These are phyloP conservation scores for Acronicta aceris DNA, from an alignment of 2,888 invertebrate species.

Conservation along the genomic window DNA sequence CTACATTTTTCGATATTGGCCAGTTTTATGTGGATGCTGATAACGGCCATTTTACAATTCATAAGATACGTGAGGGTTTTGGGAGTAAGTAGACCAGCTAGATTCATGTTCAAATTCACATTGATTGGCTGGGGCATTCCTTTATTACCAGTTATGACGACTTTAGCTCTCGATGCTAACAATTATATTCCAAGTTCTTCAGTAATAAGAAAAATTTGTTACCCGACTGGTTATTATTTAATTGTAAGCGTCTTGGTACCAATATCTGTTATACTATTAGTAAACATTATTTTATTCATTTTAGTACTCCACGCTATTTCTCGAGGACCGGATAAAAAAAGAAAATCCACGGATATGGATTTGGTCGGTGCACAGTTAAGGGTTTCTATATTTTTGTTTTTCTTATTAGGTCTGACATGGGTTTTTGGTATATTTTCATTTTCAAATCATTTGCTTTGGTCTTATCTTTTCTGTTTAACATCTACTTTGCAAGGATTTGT, in stretches of 20 bases:
- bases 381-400: constrained; percentile 89
- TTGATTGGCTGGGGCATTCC: constrained; percentile 91
- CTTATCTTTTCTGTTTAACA: constrained; percentile 90
- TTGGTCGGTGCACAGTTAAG: constrained; percentile 86
- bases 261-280: constrained; percentile 82
- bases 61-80: constrained; percentile 91
- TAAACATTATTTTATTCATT: constrained; percentile 88
- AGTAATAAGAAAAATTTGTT: constrained; percentile 80
- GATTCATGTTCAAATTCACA: constrained; percentile 90
- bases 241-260: constrained; percentile 87
- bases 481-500: constrained; percentile 91
- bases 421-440: constrained; percentile 89
- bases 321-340: constrained; percentile 85
- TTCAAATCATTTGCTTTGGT: constrained; percentile 85
- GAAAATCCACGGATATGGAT: constrained; percentile 78
- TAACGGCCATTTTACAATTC: constrained; percentile 91
- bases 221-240: constrained; percentile 86
- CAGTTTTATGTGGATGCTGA: constrained; percentile 93
- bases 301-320: constrained; percentile 88
- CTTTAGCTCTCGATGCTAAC: constrained; percentile 80
- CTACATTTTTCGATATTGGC: constrained; percentile 92
- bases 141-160: constrained; percentile 84
- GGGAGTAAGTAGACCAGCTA: constrained; percentile 87
- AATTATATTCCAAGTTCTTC: constrained; percentile 80
- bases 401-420: constrained; percentile 90